These are phyloP conservation scores for Oncorhynchus gorbuscha DNA, from an alignment of 2,113 vertebrate genomes.

Conservation along the genomic window DNA sequence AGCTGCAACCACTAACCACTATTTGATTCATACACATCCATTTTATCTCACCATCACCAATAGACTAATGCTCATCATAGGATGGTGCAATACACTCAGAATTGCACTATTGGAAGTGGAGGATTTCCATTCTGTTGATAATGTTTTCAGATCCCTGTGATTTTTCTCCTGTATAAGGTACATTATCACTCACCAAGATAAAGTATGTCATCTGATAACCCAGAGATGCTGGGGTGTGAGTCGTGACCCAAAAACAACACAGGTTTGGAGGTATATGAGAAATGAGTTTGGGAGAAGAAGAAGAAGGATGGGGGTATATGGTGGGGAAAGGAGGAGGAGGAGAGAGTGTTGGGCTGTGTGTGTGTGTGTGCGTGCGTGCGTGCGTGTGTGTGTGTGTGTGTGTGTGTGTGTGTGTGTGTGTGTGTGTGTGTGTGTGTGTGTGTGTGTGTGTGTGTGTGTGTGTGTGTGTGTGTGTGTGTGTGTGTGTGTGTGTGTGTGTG, in stretches of 20 bases:
- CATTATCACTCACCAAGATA: constrained; percentile 47
- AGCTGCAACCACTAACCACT: constrained; percentile 1
- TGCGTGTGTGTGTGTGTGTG: too few relatives aligned
- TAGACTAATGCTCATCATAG: not conserved
- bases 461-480: too few relatives aligned
- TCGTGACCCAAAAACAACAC: constrained; percentile 60
- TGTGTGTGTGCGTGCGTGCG: not conserved
- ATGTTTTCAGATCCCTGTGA: not conserved
- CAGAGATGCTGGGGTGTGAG: constrained; percentile 34
- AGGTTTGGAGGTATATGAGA: constrained; percentile 64
- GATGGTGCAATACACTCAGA: not conserved
- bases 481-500: too few relatives aligned
- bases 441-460: too few relatives aligned
- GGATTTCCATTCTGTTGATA: not conserved
- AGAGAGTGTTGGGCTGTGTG: too few relatives aligned
- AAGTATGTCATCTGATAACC: constrained; percentile 56
- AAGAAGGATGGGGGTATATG: constrained; percentile 50
- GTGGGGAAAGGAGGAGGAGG: constrained; percentile 45
- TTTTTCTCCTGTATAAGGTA: not conserved
- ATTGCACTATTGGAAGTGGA: not conserved
- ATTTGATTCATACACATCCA: constrained; percentile 2
- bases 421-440: too few relatives aligned
- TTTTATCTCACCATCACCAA: not conserved
- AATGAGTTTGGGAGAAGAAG: constrained; percentile 55
- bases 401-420: too few relatives aligned